Evolutionary conservation across 2,888 invertebrate species (phyloP), one percentile per base, ranked within the genome.

Genomic region (Agapostemon virescens): DNA sequence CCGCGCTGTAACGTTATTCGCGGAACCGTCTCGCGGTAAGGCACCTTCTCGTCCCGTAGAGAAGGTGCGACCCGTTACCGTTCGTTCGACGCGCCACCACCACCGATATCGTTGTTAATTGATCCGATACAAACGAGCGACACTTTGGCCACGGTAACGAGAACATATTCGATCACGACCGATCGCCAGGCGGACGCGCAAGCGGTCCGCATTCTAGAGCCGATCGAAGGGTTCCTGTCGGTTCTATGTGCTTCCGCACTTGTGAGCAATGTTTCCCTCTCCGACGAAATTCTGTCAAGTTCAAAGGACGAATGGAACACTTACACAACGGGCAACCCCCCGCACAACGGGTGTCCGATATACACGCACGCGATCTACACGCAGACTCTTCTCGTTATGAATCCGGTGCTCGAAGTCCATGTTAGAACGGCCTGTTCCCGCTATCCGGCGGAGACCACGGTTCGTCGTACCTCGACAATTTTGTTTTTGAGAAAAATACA

Each of bases 241-340:
- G 83, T 85, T 85, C 82, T 80, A 87, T 87, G 88, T 88, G 90
- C 90, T 89, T 90, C 88, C 90, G 87, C 85, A 84, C 86, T 78
- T 84, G 77, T 77, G 86, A 87, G 87, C 88, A 88, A 88, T 88
- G 87, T 90, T 88, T 89, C 87, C 87, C 88, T 89, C 88, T 88
- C 89, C 89, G 90, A 89, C 86, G 82, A 88, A 89, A 88, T 89
- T 88, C 83, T 86, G 81, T 45, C 81, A 81, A 77, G 81, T 83
- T 78, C 79, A 83, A 80, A 86, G 77, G 79, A 81, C 61, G 74
- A 84, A 77, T 61, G 70, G 30, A 81, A 77, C 80, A 79, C 38
- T 74, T 36, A 81, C 67, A 87, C 70, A 64, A 66, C 77, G 23
- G 45, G 42, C 69, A 80, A n/a, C 69, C 1, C n/a, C n/a, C n/a